Conservation (phyloP, 2,888 invertebrate species). For the Sipha maydis region DNA sequence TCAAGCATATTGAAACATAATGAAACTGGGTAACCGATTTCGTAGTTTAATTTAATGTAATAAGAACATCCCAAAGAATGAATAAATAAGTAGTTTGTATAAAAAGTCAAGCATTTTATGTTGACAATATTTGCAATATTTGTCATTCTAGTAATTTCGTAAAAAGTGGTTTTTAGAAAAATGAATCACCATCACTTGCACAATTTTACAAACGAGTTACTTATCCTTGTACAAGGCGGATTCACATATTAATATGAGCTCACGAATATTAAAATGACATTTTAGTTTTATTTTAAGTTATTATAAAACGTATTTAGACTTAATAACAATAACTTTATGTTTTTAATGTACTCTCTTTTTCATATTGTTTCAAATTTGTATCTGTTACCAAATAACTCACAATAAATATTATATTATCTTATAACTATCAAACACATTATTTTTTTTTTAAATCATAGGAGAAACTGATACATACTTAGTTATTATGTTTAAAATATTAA, state of each 20-base stretch:
- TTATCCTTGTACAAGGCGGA: constrained; percentile 65
- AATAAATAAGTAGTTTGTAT: not conserved
- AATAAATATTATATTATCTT: no score
- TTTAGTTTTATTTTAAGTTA: not conserved
- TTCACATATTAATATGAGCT: not conserved
- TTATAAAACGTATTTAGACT: not conserved
- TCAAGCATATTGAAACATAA: no score
- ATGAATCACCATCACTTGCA: constrained; percentile 15
- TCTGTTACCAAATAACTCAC: no score
- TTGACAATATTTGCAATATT: not conserved
- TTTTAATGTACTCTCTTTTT: no score
- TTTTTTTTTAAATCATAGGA: no score
- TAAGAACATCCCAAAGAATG: not conserved
- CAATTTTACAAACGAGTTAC: constrained; percentile 28
- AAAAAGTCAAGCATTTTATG: not conserved
- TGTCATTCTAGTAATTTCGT: not conserved
- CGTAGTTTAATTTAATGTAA: not conserved
- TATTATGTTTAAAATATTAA: no score
- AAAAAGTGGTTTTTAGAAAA: constrained; percentile 7
- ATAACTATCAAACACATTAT: no score
- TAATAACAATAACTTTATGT: not conserved
- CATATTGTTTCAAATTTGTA: no score
- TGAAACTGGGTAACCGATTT: not conserved
- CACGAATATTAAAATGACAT: not conserved
- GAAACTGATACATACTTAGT: no score